A percentile compares a stretch with the other conserved stretches of the same genome.
These are phyloP conservation scores for Takifugu bimaculatus DNA, from an alignment of 2,113 vertebrate species.

Conservation along the genomic window DNA sequence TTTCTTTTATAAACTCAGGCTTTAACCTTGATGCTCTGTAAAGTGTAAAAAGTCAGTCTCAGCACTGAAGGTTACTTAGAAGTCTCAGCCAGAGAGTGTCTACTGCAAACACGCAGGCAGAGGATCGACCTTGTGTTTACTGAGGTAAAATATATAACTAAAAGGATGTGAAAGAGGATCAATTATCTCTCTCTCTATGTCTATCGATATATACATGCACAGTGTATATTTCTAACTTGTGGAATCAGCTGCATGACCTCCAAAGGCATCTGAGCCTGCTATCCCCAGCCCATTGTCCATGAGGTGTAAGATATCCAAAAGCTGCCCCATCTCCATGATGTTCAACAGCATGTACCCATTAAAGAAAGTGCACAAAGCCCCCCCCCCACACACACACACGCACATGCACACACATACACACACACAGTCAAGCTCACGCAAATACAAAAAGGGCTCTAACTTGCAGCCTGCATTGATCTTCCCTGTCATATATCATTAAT, in stretches of 20 bases:
- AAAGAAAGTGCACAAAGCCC: constrained; percentile 76
- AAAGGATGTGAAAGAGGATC: too few relatives aligned
- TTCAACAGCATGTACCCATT: constrained; percentile 94
- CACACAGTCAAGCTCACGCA: background rate
- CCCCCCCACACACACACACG: constrained; percentile 43
- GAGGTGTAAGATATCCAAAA: constrained; percentile 80
- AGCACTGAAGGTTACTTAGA: constrained; percentile 21
- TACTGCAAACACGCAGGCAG: constrained; percentile 1
- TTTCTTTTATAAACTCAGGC: constrained; percentile 52
- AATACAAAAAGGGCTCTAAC: constrained; percentile 76
- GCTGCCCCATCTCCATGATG: constrained; percentile 83
- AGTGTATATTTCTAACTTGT: constrained; percentile 2
- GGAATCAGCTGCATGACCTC: constrained; percentile 30
- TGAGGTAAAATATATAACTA: too few relatives aligned
- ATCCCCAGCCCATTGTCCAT: constrained; percentile 71
- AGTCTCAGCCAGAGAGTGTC: constrained; percentile 25
- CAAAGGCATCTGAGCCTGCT: constrained; percentile 25
- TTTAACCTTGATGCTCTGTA: constrained; percentile 58
- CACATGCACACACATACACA: constrained; percentile 20
- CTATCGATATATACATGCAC: too few relatives aligned
- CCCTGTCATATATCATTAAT: constrained; percentile 99
- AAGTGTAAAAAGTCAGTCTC: constrained; percentile 51
- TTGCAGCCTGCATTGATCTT: constrained; percentile 88
- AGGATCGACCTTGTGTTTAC: too few relatives aligned
- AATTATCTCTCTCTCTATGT: too few relatives aligned